Evolutionary conservation across 2,888 invertebrate genomes (phyloP).

Genomic region (Hydropsyche betteni): DNA sequence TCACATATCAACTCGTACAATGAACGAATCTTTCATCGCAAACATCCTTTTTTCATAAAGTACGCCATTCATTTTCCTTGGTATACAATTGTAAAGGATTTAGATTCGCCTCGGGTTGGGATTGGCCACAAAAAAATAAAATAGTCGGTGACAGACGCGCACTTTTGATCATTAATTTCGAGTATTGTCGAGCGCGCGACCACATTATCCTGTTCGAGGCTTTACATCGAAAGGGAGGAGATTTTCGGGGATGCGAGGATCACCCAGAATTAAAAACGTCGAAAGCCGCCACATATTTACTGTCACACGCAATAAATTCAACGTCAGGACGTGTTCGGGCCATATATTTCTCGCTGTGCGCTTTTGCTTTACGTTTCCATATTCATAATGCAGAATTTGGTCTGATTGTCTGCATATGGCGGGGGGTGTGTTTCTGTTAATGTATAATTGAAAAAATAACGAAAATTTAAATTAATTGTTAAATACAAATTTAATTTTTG

Average conservation of each 20-base stretch:
- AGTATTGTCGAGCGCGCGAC: conserved; percentile 27
- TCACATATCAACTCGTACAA: too few species aligned
- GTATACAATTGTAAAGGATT: background rate
- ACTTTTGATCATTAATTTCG: conserved; percentile 33
- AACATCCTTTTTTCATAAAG: background rate
- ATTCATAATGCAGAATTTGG: too few species aligned
- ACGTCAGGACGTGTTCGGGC: background rate
- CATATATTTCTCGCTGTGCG: too few species aligned
- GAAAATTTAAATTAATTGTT: too few species aligned
- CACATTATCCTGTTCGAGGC: conserved; percentile 31
- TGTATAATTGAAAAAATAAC: too few species aligned
- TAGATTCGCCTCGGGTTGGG: background rate
- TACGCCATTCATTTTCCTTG: conserved; percentile 7
- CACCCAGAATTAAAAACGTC: conserved; percentile 29
- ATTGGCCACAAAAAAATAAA: background rate
- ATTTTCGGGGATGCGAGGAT: conserved; percentile 23
- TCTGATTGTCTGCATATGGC: too few species aligned
- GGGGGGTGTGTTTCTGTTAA: too few species aligned
- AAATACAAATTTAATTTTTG: too few species aligned
- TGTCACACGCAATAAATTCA: conserved; percentile 28
- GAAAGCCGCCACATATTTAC: conserved; percentile 31
- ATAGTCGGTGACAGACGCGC: conserved; percentile 20
- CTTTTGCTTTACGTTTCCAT: too few species aligned
- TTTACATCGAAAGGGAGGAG: conserved; percentile 32
- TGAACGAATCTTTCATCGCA: background rate